Conservation (phyloP, 92 coral and sea anemone genomes). For the Metridium senile region DNA sequence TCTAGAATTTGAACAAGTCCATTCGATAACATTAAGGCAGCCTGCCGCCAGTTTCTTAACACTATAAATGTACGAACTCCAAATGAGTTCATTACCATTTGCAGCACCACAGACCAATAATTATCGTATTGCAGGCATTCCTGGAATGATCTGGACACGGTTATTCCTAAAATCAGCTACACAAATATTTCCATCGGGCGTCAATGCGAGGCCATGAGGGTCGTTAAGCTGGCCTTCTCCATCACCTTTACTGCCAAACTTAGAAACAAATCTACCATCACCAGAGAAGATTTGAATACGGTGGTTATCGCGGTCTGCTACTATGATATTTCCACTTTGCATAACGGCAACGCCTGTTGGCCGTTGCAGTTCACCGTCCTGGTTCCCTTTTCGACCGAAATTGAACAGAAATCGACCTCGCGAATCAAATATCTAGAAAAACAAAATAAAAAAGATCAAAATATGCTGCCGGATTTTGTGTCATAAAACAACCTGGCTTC, state of each 20-base stretch:
- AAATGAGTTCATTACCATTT: background rate
- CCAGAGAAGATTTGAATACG: constrained; percentile 92
- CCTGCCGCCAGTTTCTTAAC: no score
- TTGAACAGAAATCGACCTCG: constrained; percentile 97
- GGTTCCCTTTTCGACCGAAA: constrained; percentile 96
- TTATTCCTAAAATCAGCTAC: constrained; percentile 98
- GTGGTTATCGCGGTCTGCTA: constrained; percentile 97
- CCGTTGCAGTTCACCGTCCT: constrained; percentile 91
- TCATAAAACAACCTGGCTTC: no score
- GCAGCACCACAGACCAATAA: background rate
- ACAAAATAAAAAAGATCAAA: background rate
- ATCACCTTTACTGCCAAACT: constrained; percentile 98
- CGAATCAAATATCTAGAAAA: constrained; percentile 83
- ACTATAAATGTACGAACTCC: no score
- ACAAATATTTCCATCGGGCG: constrained; percentile 90
- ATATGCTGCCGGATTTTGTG: background rate
- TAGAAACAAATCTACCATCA: constrained; percentile 92
- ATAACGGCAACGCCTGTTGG: constrained; percentile 99
- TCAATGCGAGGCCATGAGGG: constrained; percentile 95
- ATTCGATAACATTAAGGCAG: no score
- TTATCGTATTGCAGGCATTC: constrained; percentile 1
- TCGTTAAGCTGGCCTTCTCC: constrained; percentile 98
- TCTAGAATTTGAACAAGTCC: no score
- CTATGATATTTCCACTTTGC: constrained; percentile 93
- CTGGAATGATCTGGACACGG: constrained; percentile 77